Conservation (phyloP, 2,797 vertebrate species). For the Danio kyathit region DNA sequence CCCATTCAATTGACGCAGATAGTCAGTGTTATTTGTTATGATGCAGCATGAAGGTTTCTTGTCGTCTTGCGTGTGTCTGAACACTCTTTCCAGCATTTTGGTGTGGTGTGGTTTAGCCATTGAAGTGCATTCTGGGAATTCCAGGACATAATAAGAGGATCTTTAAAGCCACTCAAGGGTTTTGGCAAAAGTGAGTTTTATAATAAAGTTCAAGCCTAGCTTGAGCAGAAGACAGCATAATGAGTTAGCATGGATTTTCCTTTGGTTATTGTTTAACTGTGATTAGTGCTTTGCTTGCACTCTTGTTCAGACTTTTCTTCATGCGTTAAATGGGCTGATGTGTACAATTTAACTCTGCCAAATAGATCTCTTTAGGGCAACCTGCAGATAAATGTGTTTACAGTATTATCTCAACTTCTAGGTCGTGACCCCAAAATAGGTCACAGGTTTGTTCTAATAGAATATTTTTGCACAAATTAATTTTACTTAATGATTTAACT, state of each 20-base stretch:
- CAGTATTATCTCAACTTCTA: not conserved
- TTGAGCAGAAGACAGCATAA: not conserved
- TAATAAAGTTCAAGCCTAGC: not conserved
- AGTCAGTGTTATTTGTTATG: not conserved
- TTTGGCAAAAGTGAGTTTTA: slow-evolving; percentile 16
- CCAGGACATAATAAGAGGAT: slow-evolving; percentile 49
- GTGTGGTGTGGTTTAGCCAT: not conserved
- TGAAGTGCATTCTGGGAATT: slow-evolving; percentile 60
- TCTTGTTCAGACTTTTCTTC: not conserved
- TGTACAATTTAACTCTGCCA: not conserved
- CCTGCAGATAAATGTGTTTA: not conserved
- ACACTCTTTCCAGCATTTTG: not conserved
- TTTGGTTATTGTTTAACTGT: slow-evolving; percentile 23
- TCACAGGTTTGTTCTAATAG: not conserved
- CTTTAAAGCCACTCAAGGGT: not conserved
- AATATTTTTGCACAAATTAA: not conserved
- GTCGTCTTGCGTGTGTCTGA: not conserved
- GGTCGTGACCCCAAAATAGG: not conserved
- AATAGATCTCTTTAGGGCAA: not conserved
- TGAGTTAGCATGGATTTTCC: slow-evolving; percentile 11
- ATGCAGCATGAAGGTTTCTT: not conserved
- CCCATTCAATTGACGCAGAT: not conserved
- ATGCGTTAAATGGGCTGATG: slow-evolving; percentile 19
- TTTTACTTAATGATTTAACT: not conserved
- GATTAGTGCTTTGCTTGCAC: not conserved